phyloP scores from a whole-genome alignment of 2,113 vertebrate genomes.

The Xerus inauris region DNA sequence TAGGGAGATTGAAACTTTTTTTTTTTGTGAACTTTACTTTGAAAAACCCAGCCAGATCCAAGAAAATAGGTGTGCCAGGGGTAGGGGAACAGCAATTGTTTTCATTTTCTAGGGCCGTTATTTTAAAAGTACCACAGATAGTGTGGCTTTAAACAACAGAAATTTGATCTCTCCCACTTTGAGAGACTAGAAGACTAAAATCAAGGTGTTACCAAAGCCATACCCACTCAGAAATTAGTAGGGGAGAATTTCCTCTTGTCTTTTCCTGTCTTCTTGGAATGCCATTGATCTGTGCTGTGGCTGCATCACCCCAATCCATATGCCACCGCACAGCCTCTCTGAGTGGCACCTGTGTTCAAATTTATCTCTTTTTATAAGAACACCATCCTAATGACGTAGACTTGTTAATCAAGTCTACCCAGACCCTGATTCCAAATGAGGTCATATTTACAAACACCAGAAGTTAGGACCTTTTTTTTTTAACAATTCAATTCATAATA shows the following conservation, averaged over 20 bases:
- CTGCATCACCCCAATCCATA: neutral
- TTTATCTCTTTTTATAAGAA: neutral
- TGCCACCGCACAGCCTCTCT: neutral
- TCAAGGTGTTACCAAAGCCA: neutral
- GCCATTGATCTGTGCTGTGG: too few relatives aligned
- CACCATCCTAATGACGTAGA: neutral
- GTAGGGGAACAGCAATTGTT: neutral
- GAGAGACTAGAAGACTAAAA: neutral
- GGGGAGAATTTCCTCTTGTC: neutral
- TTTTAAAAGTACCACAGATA: neutral
- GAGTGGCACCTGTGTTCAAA: neutral
- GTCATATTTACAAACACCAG: neutral
- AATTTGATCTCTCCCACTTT: neutral
- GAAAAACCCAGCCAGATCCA: neutral
- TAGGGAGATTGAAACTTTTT: neutral
- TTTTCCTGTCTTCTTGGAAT: neutral
- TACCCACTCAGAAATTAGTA: neutral
- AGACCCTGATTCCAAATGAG: neutral
- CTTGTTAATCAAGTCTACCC: neutral
- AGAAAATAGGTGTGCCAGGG: neutral
- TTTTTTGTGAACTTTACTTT: neutral
- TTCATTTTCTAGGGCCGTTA: neutral
- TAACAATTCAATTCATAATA: slow-evolving; percentile 6
- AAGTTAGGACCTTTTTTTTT: neutral
- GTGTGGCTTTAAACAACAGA: neutral